Base-by-base conservation (phyloP, 92 coral and sea anemone genomes). In the Chrysogorgia sp. region DNA sequence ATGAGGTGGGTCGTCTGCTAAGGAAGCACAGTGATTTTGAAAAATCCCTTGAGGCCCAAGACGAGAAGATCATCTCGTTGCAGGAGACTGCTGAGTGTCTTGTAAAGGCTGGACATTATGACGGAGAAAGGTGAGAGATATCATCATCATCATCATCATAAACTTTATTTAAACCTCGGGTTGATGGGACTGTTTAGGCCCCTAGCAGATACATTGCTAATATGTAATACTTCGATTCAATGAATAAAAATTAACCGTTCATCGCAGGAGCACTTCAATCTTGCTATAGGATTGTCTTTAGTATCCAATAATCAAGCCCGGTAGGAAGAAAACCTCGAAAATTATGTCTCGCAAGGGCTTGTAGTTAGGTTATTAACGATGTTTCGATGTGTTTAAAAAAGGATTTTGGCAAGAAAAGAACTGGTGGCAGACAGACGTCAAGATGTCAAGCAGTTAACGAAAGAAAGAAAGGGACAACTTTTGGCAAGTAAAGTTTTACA, bases 1-100 rank as follows among this genome's bases (percentile, higher is more conserved):
- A 93, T 70, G 98, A 93, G 60, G 96, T 93, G 0, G 96, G 82
- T 24, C 76, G 92, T 68, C 77, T 93, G 56, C 58, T 91, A 29
- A 93, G 86, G 83, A 88, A 93, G 77, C 98, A 93, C 25, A 92
- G 86, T 24, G 96, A 93, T 56, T 86, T 91, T 57, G 96, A 87
- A 80, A 93, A 93, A 82, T 84, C 98, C 12, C 82, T 93, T 66
- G 68, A 84, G 12, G 98, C 98, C 7, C 98, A 93, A 70, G 94
- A 93, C 2, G 98, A 93, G 74, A 80, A 82, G 52, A 82, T 90
- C 41, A 84, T 75, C 52, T 80, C 82, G 26, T 63, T 93, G 35
- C 74, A 83, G 3, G 97, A 91, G 43, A 81, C 86, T 90, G 92
- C 98, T 7, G 82, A 77, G 67, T 75, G 88, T 25, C 71, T 93